These are phyloP conservation scores for Philhelius pedissequus DNA, from an alignment of 2,888 invertebrate species.

Conservation along the genomic window DNA sequence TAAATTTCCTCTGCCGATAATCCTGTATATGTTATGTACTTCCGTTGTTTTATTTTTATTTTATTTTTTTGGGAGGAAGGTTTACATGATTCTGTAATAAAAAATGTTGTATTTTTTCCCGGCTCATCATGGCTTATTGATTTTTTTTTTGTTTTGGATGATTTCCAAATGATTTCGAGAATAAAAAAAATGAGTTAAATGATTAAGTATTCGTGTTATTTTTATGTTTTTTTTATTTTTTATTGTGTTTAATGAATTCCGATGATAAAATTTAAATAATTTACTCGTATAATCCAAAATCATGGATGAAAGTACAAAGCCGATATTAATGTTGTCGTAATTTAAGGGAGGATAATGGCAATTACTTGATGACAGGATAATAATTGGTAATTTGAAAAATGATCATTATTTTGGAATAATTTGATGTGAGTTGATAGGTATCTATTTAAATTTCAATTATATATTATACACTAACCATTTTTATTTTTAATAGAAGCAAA, in stretches of 20 bases:
- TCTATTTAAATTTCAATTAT: neutral
- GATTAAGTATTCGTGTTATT: constrained; percentile 21
- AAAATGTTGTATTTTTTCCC: constrained; percentile 35
- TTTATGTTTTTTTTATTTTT: neutral
- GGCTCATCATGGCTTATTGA: constrained; percentile 46
- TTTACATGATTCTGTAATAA: constrained; percentile 5
- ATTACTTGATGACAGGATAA: neutral
- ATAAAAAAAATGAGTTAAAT: constrained; percentile 29
- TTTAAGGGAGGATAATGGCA: neutral
- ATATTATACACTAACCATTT: no score
- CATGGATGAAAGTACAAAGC: neutral
- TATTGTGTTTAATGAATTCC: neutral
- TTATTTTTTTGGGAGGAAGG: neutral
- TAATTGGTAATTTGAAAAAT: neutral
- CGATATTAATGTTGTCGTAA: neutral
- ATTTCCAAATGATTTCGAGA: constrained; percentile 26
- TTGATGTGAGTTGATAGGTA: neutral
- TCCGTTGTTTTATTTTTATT: neutral
- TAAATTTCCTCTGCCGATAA: neutral
- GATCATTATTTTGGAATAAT: neutral
- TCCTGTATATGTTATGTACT: neutral
- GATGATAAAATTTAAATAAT: constrained; percentile 7
- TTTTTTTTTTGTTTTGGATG: constrained; percentile 31
- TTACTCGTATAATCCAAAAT: neutral
- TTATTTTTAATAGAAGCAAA: no score